phyloP scores from a whole-genome alignment of 2,888 invertebrate species.

The Meandrusa payeni region DNA sequence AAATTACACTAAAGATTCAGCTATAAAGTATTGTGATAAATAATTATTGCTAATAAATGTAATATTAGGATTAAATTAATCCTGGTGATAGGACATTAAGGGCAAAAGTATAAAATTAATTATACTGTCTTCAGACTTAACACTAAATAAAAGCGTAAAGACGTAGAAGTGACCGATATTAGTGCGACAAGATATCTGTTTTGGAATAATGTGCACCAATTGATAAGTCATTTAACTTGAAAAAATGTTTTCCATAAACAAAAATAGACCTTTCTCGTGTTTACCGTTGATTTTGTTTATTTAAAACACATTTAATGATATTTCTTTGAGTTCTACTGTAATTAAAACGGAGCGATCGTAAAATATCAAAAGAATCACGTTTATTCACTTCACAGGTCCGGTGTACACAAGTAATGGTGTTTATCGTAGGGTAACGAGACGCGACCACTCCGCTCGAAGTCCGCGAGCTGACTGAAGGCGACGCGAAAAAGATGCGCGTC shows the following conservation, averaged over 20 bases:
- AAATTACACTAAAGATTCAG: no score
- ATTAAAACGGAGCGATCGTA: conserved; percentile 1
- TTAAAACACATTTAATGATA: not conserved
- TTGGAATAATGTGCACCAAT: no score
- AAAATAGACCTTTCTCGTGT: conserved; percentile 12
- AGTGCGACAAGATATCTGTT: no score
- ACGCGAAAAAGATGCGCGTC: conserved; percentile 43
- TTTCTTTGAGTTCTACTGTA: not conserved
- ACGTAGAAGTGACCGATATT: no score
- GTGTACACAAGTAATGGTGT: conserved; percentile 2
- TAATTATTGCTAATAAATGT: no score
- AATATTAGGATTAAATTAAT: no score
- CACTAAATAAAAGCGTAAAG: no score
- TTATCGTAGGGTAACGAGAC: conserved; percentile 5
- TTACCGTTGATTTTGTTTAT: not conserved
- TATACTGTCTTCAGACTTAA: no score
- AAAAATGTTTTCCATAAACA: conserved; percentile 1
- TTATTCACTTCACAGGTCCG: conserved; percentile 13
- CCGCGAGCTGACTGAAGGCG: conserved; percentile 45
- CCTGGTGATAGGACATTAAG: no score
- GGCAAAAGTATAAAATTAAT: no score
- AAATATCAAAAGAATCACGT: conserved; percentile 15
- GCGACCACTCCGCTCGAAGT: conserved; percentile 39
- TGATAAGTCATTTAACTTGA: no score
- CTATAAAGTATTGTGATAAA: no score